Evolutionary conservation across 2,113 vertebrate genomes (phyloP), one percentile per base, ranked within the genome.

Genomic region (Centrocercus urophasianus): DNA sequence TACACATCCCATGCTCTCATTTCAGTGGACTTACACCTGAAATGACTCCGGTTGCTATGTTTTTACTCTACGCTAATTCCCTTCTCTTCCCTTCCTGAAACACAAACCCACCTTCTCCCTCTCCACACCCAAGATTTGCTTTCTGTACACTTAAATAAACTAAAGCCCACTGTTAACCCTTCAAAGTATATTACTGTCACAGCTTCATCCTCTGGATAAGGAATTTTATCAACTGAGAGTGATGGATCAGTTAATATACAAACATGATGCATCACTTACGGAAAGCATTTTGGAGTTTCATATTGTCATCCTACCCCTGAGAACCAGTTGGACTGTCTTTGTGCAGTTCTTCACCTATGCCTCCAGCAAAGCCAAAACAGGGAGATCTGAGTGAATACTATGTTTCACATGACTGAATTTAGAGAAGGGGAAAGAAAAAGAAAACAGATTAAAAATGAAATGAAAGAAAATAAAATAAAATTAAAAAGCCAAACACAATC

Each of bases 281-380:
- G 83, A 95, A 94, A 95, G 15, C 43, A 72, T 89, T 87, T 93
- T 91, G 89, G 75, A 85, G 67, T 88, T 93, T 95, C 40, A 24
- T 47, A 66, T 83, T 80, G 84, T 72, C 79, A 91, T 60, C 38
- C 78, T 93, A 86, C 60, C 45, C 93, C 89, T 73, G 65, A 92
- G 56, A 92, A 47, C 91, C 94, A 95, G 82, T 91, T 95, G 65
- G 71, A 88, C 96, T 95, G 95, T 57, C 59, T 92, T 93, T 86
- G 84, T 92, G 90, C 83, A 96, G 95, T 80, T 91, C 95, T 94
- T 90, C 89, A 96, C 75, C 92, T 92, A 95, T 90, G 81, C 71
- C 81, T 96, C 90, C 34, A 97, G 95, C 96, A 96, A 95, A 97
- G 93, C 85, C 78, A 96, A 91, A 96, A 91, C 63, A 88, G 88